phyloP scores from a whole-genome alignment of 1,140 invertebrate genomes.

The Leptonema lineaticorne region DNA sequence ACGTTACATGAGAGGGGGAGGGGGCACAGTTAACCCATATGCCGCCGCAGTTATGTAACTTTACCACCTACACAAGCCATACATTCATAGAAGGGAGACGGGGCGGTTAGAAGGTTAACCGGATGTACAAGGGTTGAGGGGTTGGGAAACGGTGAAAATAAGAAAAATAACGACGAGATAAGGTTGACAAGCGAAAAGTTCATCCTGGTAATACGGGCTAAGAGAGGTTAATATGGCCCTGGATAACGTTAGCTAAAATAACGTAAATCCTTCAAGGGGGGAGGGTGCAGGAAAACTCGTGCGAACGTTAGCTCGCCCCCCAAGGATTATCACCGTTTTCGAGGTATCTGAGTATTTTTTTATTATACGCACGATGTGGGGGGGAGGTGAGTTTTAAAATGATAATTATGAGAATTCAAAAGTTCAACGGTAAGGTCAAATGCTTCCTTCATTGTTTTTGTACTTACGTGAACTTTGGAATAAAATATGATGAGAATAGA shows the following conservation, averaged over 20 bases:
- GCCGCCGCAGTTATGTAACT: neutral
- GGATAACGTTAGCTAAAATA: constrained; percentile 27
- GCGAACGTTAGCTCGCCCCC: neutral
- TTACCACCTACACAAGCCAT: constrained; percentile 3
- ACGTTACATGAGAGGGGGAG: neutral
- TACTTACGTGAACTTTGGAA: no score
- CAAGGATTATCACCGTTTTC: constrained; percentile 2
- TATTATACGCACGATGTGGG: no score
- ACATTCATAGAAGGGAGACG: neutral
- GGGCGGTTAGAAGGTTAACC: neutral
- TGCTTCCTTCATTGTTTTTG: no score
- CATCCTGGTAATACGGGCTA: constrained; percentile 27
- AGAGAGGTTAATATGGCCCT: constrained; percentile 26
- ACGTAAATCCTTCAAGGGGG: constrained; percentile 19
- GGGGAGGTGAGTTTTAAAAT: no score
- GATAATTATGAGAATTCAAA: no score
- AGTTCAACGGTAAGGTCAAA: no score
- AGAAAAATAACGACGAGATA: constrained; percentile 27
- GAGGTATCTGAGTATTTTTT: no score
- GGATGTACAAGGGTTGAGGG: neutral
- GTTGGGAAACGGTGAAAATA: constrained; percentile 6
- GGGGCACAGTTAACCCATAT: constrained; percentile 2
- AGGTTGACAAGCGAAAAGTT: constrained; percentile 29
- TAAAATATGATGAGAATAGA: no score
- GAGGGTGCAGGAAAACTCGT: constrained; percentile 7